These are phyloP conservation scores for Sturnus vulgaris DNA, from an alignment of 2,113 vertebrate genomes.

Conservation along the genomic window DNA sequence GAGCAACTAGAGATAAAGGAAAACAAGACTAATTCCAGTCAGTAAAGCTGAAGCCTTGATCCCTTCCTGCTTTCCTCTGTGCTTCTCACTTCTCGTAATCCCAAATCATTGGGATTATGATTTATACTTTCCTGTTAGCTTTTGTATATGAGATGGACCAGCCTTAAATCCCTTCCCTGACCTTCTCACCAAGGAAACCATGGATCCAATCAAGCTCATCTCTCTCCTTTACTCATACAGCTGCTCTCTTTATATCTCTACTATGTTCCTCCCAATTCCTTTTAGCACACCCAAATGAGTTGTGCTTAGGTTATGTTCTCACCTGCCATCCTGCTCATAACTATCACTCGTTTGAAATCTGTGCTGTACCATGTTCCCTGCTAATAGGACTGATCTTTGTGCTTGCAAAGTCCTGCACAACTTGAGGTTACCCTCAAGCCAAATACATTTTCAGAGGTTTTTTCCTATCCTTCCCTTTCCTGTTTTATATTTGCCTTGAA, in stretches of 20 bases:
- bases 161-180: background rate
- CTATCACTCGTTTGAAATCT: background rate
- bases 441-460: background rate
- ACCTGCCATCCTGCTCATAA: background rate
- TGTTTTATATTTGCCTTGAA: background rate
- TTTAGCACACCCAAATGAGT: background rate
- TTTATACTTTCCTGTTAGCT: conserved; percentile 25
- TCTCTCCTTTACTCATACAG: background rate
- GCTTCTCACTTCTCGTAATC: conserved; percentile 12
- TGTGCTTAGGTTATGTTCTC: background rate
- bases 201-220: background rate
- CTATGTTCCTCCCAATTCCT: background rate
- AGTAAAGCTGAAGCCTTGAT: conserved; percentile 6
- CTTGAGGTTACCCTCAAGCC: background rate
- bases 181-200: background rate
- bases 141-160: background rate
- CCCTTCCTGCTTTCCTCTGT: conserved; percentile 4
- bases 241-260: background rate
- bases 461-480: background rate
- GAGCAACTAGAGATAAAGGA: conserved; percentile 4
- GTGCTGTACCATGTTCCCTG: background rate
- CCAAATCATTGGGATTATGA: background rate
- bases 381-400: background rate
- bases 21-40: conserved; percentile 10
- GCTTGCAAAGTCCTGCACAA: background rate